Base-by-base conservation (phyloP, 2,797 vertebrate species). In the Coracias cyanogaster region DNA sequence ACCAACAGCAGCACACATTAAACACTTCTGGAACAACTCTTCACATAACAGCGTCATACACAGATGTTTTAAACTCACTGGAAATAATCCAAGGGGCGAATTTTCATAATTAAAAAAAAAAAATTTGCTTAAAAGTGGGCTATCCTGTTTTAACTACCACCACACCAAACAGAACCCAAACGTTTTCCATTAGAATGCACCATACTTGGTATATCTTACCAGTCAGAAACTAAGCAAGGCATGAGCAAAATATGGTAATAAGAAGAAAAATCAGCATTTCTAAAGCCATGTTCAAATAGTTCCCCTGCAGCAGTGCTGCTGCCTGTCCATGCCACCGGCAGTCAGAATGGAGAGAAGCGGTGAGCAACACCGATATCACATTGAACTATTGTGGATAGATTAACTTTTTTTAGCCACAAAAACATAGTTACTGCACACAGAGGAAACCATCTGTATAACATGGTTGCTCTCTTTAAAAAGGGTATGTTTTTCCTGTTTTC, bases 191-290 rank as follows among this genome's bases (percentile, higher is more conserved):
- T 57, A 33, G 82, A 85, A 81, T 25, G 26, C 13, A 48, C 74
- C 57, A 52, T 10, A 5, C 37, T 67, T 46, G 48, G 14, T 41
- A 24, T 20, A 43, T n/a, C 46, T 84, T 46, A 46, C 57, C 43
- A 15, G 37, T 72, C 60, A 88, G 67, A 67, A 92, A 55, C 6
- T 6, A 16, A 90, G 26, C 22, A 67, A 41, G 24, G 49, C 24
- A 35, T 1, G 8, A 82, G 55, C 28, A 83, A 81, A 79, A 86
- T 31, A 8, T 51, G 48, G 24, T 37, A 78, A 51, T 21, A 58
- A 84, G 2, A 26, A 89, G 62, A 60, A 82, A 82, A 82, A 82
- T 62, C 77, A 93, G 48, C 64, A 17, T 72, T 87, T 87, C 43
- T 43, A 73, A 67, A 94, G 54, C 41, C 48, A 19, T 20, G 31